These are phyloP conservation scores for Papilio helenus DNA, from an alignment of 1,140 invertebrate genomes.

Conservation along the genomic window DNA sequence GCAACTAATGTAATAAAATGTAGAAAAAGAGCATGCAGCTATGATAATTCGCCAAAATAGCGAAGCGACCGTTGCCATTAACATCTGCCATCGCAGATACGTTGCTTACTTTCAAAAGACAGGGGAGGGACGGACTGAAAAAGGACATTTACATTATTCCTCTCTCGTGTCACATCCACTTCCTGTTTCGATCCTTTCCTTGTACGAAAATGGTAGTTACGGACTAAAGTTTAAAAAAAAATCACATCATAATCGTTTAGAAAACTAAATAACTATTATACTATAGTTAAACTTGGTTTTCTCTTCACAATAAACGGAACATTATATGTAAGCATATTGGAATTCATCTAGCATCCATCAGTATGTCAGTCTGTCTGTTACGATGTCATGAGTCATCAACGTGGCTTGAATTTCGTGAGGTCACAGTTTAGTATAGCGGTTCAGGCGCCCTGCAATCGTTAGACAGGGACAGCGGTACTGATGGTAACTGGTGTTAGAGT, in stretches of 20 bases:
- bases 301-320: neutral
- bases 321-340: neutral
- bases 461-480: constrained; percentile 58
- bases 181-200: too few species aligned
- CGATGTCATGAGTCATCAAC: constrained; percentile 75
- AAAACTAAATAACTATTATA: neutral
- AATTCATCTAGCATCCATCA: constrained; percentile 43
- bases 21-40: too few species aligned
- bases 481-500: constrained; percentile 48
- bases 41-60: too few species aligned
- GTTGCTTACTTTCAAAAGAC: too few species aligned
- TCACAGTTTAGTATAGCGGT: constrained; percentile 82
- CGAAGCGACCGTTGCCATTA: too few species aligned
- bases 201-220: too few species aligned
- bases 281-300: neutral
- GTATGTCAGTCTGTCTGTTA: constrained; percentile 66
- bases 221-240: too few species aligned
- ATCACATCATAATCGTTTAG: neutral
- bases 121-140: too few species aligned
- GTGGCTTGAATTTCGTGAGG: constrained; percentile 79
- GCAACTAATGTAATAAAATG: too few species aligned
- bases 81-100: too few species aligned
- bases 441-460: constrained; percentile 76
- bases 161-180: too few species aligned
- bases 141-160: too few species aligned